phyloP scores from a whole-genome alignment of 2,113 vertebrate species.

The Pituophis catenifer region DNA sequence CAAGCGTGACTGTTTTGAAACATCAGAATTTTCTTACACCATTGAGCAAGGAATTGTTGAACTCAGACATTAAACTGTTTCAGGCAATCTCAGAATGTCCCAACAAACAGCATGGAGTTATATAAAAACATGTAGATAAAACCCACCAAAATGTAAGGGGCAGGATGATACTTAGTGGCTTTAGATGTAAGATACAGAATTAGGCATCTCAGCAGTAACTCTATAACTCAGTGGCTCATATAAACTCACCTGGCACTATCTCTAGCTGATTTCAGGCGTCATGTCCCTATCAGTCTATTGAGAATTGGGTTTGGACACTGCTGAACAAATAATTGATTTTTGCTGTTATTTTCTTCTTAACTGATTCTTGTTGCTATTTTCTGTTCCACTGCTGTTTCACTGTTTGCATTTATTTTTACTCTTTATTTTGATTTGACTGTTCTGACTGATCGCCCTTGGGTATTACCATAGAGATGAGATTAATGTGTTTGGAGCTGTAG shows the following conservation, averaged over 20 bases:
- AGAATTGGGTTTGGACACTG: background rate
- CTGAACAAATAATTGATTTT: background rate
- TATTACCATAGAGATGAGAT: background rate
- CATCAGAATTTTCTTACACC: background rate
- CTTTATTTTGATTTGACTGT: constrained; percentile 1
- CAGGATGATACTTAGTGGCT: background rate
- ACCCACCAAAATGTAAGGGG: background rate
- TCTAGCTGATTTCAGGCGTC: background rate
- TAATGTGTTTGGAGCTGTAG: background rate
- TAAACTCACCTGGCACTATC: background rate
- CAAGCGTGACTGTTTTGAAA: background rate
- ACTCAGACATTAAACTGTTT: background rate
- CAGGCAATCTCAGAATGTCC: background rate
- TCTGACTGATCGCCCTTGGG: background rate
- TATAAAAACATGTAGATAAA: background rate
- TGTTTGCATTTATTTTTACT: background rate
- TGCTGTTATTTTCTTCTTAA: background rate
- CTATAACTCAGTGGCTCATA: background rate
- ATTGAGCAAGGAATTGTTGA: background rate
- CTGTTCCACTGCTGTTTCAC: background rate
- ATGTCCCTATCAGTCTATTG: background rate
- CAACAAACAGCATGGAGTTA: background rate
- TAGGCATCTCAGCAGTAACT: background rate
- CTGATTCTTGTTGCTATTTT: background rate
- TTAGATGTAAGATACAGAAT: background rate